Percentiles rank a stretch among this genome's conserved stretches.
These are phyloP conservation scores for Apamea anceps DNA, from an alignment of 2,888 invertebrate genomes.

Conservation along the genomic window DNA sequence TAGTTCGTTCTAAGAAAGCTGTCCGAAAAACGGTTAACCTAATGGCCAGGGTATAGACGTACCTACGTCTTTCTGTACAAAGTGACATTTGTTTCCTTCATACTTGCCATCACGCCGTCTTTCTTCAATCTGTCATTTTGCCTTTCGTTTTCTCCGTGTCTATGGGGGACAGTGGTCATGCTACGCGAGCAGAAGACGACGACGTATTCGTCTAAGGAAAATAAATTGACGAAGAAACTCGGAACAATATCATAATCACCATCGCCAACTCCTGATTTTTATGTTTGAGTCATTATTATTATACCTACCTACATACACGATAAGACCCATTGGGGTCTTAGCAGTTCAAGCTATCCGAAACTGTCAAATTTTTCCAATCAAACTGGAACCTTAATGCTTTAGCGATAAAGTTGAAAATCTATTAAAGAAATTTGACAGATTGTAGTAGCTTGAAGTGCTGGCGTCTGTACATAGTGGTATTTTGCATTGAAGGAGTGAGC, in stretches of 20 bases:
- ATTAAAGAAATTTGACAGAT: too few relatives aligned
- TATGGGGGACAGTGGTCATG: neutral
- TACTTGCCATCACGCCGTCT: neutral
- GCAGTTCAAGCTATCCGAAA: too few relatives aligned
- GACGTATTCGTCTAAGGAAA: neutral
- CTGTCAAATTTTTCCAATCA: too few relatives aligned
- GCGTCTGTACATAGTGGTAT: conserved; percentile 2
- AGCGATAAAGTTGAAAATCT: too few relatives aligned
- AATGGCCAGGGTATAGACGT: too few relatives aligned
- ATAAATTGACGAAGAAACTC: too few relatives aligned
- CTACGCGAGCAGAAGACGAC: neutral
- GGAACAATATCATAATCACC: neutral
- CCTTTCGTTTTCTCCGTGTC: neutral
- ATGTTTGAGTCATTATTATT: conserved; percentile 3
- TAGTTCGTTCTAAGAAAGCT: too few relatives aligned
- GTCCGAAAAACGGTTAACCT: too few relatives aligned
- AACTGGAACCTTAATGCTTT: too few relatives aligned
- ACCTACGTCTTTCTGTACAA: too few relatives aligned
- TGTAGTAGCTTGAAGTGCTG: too few relatives aligned
- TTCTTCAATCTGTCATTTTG: neutral
- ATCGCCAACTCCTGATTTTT: neutral
- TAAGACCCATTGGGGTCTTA: too few relatives aligned
- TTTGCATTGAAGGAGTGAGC: conserved; percentile 14
- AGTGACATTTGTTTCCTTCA: neutral
- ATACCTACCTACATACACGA: neutral